Percentiles rank a stretch among this genome's conserved stretches.
Evolutionary conservation across 2,113 vertebrate species (phyloP).

Genomic region (Haemorhous mexicanus): DNA sequence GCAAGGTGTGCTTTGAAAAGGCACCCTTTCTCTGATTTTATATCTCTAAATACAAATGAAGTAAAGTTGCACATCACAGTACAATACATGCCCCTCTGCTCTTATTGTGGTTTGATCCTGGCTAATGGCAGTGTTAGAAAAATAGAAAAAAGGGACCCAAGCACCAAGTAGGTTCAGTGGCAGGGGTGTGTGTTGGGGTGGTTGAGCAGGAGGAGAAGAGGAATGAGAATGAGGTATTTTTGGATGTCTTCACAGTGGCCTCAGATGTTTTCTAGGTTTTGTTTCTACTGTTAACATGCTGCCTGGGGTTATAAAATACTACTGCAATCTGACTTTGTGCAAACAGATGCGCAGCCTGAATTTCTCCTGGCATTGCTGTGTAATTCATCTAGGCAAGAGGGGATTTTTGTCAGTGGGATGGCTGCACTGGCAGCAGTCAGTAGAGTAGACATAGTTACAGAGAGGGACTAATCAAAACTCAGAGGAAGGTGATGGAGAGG

Average conservation of each 20-base stretch:
- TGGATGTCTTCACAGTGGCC: not conserved
- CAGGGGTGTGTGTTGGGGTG: not conserved
- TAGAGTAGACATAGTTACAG: not conserved
- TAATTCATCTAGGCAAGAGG: not conserved
- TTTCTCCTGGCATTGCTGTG: not conserved
- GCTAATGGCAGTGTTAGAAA: not conserved
- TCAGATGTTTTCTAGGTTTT: not conserved
- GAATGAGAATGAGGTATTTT: not conserved
- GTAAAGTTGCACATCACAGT: not conserved
- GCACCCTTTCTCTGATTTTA: not conserved
- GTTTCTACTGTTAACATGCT: not conserved
- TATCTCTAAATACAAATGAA: not conserved
- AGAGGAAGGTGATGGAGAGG: not conserved
- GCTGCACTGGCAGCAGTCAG: not conserved
- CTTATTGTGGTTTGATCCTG: not conserved
- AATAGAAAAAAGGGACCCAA: not conserved
- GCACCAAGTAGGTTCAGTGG: fast-evolving
- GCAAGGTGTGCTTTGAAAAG: not conserved
- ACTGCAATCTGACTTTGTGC: not conserved
- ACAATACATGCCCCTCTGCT: not conserved
- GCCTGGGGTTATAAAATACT: not conserved
- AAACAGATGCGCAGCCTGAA: not conserved
- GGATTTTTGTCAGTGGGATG: not conserved
- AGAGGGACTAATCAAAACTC: not conserved
- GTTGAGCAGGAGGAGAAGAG: not conserved